Conservation (phyloP, 1,140 invertebrate species). For the Eurosta solidaginis region DNA sequence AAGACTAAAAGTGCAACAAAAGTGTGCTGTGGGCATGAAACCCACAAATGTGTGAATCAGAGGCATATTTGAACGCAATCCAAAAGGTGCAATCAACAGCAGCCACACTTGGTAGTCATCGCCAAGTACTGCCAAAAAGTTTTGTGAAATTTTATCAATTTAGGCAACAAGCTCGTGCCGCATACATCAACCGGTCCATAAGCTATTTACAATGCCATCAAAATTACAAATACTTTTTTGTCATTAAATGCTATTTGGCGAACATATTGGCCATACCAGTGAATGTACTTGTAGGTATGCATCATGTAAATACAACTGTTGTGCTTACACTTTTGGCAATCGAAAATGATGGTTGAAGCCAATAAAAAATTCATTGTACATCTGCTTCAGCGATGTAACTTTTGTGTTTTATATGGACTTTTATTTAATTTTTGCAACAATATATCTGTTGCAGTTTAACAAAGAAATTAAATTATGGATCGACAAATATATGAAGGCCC, state of each 20-base stretch:
- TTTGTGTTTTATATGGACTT: too few species aligned
- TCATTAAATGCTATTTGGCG: neutral
- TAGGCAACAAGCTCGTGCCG: neutral
- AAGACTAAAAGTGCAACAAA: neutral
- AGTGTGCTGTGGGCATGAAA: neutral
- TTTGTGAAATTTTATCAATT: neutral
- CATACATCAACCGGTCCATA: neutral
- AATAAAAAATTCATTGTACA: neutral
- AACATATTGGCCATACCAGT: neutral
- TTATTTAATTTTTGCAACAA: too few species aligned
- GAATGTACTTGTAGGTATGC: neutral
- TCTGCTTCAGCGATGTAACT: too few species aligned
- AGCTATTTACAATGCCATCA: neutral
- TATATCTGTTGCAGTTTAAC: too few species aligned
- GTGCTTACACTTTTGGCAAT: neutral
- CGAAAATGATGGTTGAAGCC: neutral
- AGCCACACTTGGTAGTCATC: neutral
- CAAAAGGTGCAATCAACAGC: slow-evolving; percentile 5
- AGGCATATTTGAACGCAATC: neutral
- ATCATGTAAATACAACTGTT: neutral
- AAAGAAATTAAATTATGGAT: too few species aligned
- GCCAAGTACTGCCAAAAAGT: neutral
- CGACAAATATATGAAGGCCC: too few species aligned
- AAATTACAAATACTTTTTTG: neutral
- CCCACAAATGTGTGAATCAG: neutral